Evolutionary conservation across 2,888 invertebrate species (phyloP).

Genomic region (Drosophila trichaetosa): DNA sequence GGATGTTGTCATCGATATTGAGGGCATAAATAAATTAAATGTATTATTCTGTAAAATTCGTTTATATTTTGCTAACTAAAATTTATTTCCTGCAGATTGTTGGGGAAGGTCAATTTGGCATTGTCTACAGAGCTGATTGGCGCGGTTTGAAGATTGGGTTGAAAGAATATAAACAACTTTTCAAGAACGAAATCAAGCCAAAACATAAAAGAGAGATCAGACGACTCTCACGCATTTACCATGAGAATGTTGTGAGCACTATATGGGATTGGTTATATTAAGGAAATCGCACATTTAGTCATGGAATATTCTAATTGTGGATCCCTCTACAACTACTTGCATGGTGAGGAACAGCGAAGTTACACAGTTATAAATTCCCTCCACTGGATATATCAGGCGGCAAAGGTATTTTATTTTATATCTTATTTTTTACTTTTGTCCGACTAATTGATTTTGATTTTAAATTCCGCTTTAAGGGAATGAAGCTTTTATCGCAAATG

Average conservation of each 20-base stretch:
- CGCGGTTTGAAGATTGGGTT: background rate
- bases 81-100: background rate
- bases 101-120: background rate
- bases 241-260: background rate
- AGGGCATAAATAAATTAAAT: background rate
- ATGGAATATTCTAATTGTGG: constrained; percentile 12
- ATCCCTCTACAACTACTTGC: constrained; percentile 10
- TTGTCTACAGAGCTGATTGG: constrained; percentile 1
- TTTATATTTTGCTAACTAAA: background rate
- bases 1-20: too few relatives aligned
- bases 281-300: background rate
- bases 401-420: too few relatives aligned
- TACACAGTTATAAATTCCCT: background rate
- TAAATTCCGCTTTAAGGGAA: too few relatives aligned
- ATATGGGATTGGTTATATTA: background rate
- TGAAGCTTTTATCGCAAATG: too few relatives aligned
- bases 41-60: background rate
- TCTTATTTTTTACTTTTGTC: too few relatives aligned
- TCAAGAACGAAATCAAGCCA: too few relatives aligned
- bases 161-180: background rate
- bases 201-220: too few relatives aligned
- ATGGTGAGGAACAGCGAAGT: background rate
- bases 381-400: background rate
- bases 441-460: too few relatives aligned
- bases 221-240: too few relatives aligned